Base-by-base conservation (phyloP, 1,140 invertebrate genomes). In the Aethina tumida region DNA sequence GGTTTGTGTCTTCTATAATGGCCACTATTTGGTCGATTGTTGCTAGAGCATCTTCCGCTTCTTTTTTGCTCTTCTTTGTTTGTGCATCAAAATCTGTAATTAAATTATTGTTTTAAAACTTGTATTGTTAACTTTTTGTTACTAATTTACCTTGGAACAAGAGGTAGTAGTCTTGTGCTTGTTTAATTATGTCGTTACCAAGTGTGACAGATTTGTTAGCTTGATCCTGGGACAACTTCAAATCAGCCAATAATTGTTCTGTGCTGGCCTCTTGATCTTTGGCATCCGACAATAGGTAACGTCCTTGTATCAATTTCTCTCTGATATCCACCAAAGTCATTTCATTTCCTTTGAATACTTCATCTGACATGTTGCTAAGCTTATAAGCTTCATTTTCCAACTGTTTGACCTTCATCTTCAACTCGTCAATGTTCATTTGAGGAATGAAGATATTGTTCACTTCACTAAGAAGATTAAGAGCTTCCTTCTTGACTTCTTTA, bases 141-240 rank as follows among this genome's bases (percentile, higher is more conserved):
- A 26, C 35, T 19, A 8, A 55, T 43, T 63, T 66, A 91, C 87
- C 79, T 66, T 81, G 74, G 2, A 95, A 63, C 27, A 83, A 91
- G 39, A 82, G 70, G 32, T 88, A 76, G 4, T 90, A 96, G 30
- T 84, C 75, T 49, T 86, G 79, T 2, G 92, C 92, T 57, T 94
- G 84, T 49, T 79, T 74, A 0, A 95, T 66, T 0, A 86, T 93
- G 45, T 81, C 77, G 49, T 92, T 85, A 8, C 86, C 89, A 28
- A 79, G 69, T 42, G 79, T 69, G 0, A 94, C 81, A 14, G 92
- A 90, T 36, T 84, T 73, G 36, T 78, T 75, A 0, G 90, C 90
- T 53, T 74, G 76, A 1, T 70, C 75, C 20, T 81, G 71, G 0
- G 87, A 79, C 6, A 64, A 60, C 51, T 85, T 74, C n/a, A 77